Percentiles rank a stretch among this genome's conserved stretches.
Evolutionary conservation across 2,113 vertebrate genomes (phyloP).

Genomic region (Nansenia antarctica): DNA sequence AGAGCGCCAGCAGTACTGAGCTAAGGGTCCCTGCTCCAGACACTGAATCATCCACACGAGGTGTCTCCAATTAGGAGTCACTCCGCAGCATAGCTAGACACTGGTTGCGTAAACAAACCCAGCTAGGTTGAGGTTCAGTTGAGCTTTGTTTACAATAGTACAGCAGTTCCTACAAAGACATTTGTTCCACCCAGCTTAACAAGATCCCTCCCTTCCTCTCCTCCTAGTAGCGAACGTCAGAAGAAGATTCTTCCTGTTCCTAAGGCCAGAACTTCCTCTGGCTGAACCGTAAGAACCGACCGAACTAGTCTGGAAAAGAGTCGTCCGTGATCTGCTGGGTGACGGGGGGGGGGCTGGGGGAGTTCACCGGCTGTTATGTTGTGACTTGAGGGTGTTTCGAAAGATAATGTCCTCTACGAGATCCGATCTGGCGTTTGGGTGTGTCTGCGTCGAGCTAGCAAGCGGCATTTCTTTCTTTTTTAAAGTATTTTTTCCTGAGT

Average conservation of each 20-base stretch:
- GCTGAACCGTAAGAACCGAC: conserved; percentile 26
- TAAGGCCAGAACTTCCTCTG: conserved; percentile 37
- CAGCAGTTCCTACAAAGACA: conserved; percentile 59
- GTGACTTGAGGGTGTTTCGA: conserved; percentile 48
- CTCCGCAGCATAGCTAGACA: conserved; percentile 40
- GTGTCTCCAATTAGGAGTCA: conserved; percentile 49
- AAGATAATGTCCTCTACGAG: conserved; percentile 52
- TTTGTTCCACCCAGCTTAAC: conserved; percentile 60
- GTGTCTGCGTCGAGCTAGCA: conserved; percentile 40
- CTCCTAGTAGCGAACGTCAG: conserved; percentile 15
- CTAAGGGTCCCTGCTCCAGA: no score
- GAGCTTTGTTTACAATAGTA: conserved; percentile 58
- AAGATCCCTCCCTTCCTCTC: conserved; percentile 43
- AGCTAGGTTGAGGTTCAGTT: conserved; percentile 49
- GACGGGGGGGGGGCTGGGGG: conserved; percentile 12
- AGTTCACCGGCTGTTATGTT: conserved; percentile 26
- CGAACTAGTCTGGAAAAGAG: conserved; percentile 25
- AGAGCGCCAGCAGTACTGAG: no score
- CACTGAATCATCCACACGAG: conserved; percentile 26
- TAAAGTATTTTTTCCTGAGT: no score
- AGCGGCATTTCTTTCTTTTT: conserved; percentile 53
- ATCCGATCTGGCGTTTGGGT: conserved; percentile 41
- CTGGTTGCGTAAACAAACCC: conserved; percentile 46
- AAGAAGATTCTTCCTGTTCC: conserved; percentile 30
- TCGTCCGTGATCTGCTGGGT: conserved; percentile 24